Evolutionary conservation across 2,113 vertebrate species (phyloP), one percentile per base, ranked within the genome.

Genomic region (Callorhinus ursinus): DNA sequence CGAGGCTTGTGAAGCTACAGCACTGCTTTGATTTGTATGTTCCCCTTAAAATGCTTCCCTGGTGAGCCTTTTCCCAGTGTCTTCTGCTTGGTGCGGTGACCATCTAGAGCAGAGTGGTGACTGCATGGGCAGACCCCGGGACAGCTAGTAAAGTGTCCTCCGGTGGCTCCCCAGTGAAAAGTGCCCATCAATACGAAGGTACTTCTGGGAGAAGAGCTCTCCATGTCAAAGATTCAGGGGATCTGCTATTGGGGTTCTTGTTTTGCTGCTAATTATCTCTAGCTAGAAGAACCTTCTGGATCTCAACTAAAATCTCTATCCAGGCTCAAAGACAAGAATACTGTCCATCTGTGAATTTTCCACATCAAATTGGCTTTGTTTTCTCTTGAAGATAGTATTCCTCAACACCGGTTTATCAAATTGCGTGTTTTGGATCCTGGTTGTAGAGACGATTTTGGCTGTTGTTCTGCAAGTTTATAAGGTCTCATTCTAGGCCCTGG

Each of bases 41-140:
- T 90, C 33, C 65, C 71, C 57, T 97, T 55, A 19, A 84, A 67
- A 74, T 67, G 65, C 36, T 46, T 51, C 51, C 94, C 74, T 89
- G n/a, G 21, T 26, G 65, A 92, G 53, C 76, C 82, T 57, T 77
- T 83, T 85, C 81, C 53, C 26, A 2, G 31, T 36, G 72, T 59
- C 12, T 74, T 80, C 85, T 93, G 19, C 59, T 93, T 31, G 21
- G 63, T 22, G 4, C 0, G 0, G 24, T 57, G 46, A 79, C 79
- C 74, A 7, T 61, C 63, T 13, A 61, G 49, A 88, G 57, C 24
- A 67, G 55, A 46, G 39, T 15, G 33, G 49, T 76, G 26, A 21
- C 8, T 1, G 4, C 61, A 3, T 15, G 88, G 42, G 51, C 28
- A 39, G 85, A 80, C 59, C 6, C n/a, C 3, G 2, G 19, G 51